Evolutionary conservation across 1,140 invertebrate species (phyloP), one percentile per base, ranked within the genome.

Genomic region (Eurosta solidaginis): DNA sequence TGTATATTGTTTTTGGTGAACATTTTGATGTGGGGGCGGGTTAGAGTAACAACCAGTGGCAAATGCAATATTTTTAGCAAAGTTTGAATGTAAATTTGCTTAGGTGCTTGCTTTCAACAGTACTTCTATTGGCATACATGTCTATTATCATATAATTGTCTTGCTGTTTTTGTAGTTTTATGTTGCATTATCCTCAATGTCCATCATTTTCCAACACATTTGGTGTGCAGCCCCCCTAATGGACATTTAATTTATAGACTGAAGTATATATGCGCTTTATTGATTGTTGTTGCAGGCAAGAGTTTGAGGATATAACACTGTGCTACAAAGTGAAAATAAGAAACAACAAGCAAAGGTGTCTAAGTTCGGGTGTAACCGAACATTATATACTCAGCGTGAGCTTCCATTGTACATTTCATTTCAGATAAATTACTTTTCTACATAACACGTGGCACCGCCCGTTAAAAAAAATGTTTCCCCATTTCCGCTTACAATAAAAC

Each of bases 211-310:
- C 22, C 22, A 22, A 12, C 73, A 17, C 22, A 47, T 27, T 27
- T 9, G 14, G 22, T 47, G n/a, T 47, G 73, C 25, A 10, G 20
- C 9, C 27, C 14, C 42, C 14, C 75, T 52, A 76, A 85, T 85
- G 84, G 84, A 85, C 82, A 85, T 85, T 85, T 83, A 85, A 85
- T 85, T 85, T 85, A 82, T 74, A 81, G 82, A 82, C 79, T 81
- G 84, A 85, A 85, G 84, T 84, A 84, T 78, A 81, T 83, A 84
- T 84, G 84, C 76, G 81, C 84, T 81, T 85, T 85, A 85, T 85
- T 85, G 82, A 85, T 85, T 82, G 78, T 82, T 42, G 78, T 80
- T 40, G 40, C 22, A 1, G 27, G 73, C 22, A 47, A n/a, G n/a
- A n/a, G n/a, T 47, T 47, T 14, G 17, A 14, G 17, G n/a, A n/a